phyloP scores from a whole-genome alignment of 2,888 invertebrate genomes.

The Oconnorella tubifera region DNA sequence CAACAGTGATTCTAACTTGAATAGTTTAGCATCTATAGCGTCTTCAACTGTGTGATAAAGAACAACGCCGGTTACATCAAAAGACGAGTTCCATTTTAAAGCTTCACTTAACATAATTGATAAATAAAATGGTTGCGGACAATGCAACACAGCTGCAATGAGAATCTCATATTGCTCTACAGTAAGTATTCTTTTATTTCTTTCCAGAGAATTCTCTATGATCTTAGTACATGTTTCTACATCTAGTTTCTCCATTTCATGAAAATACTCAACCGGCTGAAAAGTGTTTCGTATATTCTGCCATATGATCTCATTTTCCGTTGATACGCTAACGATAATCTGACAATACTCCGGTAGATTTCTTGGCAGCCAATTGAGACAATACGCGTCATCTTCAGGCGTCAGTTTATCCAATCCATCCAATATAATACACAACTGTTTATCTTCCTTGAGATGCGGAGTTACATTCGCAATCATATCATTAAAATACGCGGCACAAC shows the following conservation, averaged over 20 bases:
- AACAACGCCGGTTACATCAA: neutral
- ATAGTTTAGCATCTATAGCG: neutral
- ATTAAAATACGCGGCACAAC: neutral
- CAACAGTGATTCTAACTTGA: conserved; percentile 2
- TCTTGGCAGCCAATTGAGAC: conserved; percentile 25
- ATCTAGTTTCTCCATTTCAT: neutral
- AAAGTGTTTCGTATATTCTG: neutral
- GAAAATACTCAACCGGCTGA: neutral
- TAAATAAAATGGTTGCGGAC: conserved; percentile 5
- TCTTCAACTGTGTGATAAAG: neutral
- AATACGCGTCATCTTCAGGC: conserved; percentile 26
- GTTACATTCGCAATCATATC: conserved; percentile 16
- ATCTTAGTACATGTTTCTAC: neutral
- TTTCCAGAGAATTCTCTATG: neutral
- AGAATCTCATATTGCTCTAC: neutral
- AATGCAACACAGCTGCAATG: neutral
- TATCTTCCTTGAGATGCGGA: conserved; percentile 4
- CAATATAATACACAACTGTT: conserved; percentile 29
- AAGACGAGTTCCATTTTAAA: conserved; percentile 3
- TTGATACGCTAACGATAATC: conserved; percentile 16
- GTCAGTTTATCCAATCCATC: conserved; percentile 30
- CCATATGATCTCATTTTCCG: neutral
- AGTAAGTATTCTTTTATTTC: conserved; percentile 2
- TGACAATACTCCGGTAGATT: conserved; percentile 26
- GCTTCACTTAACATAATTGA: conserved; percentile 3